phyloP scores from a whole-genome alignment of 2,113 vertebrate species.

The Grantiella picta region DNA sequence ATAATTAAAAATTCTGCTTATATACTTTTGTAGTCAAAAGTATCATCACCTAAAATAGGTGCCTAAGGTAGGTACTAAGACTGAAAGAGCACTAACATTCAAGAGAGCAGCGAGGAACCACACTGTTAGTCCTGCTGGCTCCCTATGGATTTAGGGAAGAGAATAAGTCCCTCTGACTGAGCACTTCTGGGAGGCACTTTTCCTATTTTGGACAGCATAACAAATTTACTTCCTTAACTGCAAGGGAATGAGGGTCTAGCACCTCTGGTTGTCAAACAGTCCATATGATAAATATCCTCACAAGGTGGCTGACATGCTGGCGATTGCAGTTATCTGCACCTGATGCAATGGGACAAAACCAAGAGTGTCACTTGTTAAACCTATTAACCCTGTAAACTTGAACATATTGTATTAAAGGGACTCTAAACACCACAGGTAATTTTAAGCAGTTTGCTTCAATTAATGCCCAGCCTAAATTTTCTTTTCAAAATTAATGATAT shows the following conservation, averaged over 20 bases:
- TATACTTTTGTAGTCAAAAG: background rate
- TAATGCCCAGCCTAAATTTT: background rate
- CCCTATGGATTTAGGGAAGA: background rate
- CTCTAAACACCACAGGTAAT: background rate
- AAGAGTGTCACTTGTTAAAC: background rate
- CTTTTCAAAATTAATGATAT: background rate
- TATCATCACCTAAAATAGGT: background rate
- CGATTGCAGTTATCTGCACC: background rate
- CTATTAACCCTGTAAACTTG: background rate
- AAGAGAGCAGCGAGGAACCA: background rate
- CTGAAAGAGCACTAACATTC: background rate
- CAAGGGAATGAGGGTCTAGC: background rate
- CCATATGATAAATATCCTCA: background rate
- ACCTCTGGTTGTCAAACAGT: background rate
- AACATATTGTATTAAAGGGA: background rate
- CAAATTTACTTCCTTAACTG: background rate
- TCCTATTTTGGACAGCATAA: background rate
- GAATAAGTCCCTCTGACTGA: rapidly evolving
- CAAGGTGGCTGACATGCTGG: background rate
- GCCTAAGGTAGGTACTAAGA: background rate
- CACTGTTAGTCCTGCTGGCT: background rate
- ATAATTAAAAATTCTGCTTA: background rate
- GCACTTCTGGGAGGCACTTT: background rate
- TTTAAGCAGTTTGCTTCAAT: background rate
- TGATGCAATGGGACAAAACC: background rate